Conservation (phyloP, 2,797 vertebrate species). For the Argyrosomus regius region DNA sequence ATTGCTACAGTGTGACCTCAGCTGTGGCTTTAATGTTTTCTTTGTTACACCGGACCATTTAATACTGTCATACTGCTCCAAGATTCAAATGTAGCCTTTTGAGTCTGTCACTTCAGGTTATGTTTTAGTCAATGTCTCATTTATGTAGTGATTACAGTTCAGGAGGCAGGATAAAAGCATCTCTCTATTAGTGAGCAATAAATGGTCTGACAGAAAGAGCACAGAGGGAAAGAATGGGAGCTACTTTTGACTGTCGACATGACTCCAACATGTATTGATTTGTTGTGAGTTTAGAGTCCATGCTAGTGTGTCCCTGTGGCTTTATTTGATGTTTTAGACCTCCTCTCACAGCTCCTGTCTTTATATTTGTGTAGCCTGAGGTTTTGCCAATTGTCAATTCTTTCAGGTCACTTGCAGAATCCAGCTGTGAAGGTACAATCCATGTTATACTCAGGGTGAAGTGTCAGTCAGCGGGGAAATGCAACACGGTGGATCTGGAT, state of each 20-base stretch:
- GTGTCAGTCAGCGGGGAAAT: conserved; percentile 50
- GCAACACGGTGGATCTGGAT: conserved; percentile 23
- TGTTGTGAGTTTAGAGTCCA: conserved; percentile 55
- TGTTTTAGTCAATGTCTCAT: conserved; percentile 53
- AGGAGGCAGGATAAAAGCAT: conserved; percentile 29
- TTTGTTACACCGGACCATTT: neutral
- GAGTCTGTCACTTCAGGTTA: conserved; percentile 44
- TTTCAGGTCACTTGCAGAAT: conserved; percentile 49
- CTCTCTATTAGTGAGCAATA: conserved; percentile 52
- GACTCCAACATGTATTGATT: conserved; percentile 51
- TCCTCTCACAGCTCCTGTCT: conserved; percentile 25
- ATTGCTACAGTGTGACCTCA: conserved; percentile 40
- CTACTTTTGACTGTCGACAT: conserved; percentile 36
- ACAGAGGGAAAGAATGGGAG: conserved; percentile 34
- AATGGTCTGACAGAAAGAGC: conserved; percentile 45
- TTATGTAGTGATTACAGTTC: conserved; percentile 57
- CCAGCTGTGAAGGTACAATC: conserved; percentile 51
- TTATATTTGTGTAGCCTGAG: conserved; percentile 36
- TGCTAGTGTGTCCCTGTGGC: conserved; percentile 37
- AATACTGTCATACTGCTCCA: neutral
- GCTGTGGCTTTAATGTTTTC: neutral
- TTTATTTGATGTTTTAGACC: conserved; percentile 41
- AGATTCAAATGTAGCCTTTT: conserved; percentile 12
- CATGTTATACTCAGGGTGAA: conserved; percentile 33
- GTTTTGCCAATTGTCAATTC: conserved; percentile 49